phyloP scores from a whole-genome alignment of 2,888 invertebrate genomes.

The Lithophane socia region DNA sequence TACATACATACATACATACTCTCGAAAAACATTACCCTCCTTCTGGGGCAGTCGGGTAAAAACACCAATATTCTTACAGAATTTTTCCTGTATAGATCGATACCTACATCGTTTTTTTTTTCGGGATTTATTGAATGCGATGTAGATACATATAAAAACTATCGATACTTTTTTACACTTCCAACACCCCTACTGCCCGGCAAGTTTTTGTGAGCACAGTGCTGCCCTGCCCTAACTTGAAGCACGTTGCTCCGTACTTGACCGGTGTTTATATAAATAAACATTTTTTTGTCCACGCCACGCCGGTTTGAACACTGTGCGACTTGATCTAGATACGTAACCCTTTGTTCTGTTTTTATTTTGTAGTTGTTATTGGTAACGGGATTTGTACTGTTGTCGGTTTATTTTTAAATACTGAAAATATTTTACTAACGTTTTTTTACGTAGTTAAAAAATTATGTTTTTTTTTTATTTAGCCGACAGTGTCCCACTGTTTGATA shows the following conservation, averaged over 20 bases:
- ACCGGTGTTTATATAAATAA: constrained; percentile 70
- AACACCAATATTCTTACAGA: background rate
- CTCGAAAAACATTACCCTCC: too few relatives aligned
- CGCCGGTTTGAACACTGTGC: constrained; percentile 44
- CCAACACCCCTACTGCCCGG: constrained; percentile 22
- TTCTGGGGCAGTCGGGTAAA: too few relatives aligned
- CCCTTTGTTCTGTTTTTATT: constrained; percentile 57
- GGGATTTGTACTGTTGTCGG: constrained; percentile 41
- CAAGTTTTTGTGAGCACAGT: constrained; percentile 67
- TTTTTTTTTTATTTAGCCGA: too few relatives aligned
- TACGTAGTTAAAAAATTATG: too few relatives aligned
- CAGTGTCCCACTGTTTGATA: too few relatives aligned
- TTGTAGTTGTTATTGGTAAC: constrained; percentile 45
- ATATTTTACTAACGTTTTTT: too few relatives aligned
- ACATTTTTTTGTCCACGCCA: constrained; percentile 54
- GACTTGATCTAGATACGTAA: constrained; percentile 63
- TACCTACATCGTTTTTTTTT: background rate
- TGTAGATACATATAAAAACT: background rate
- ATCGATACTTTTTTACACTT: constrained; percentile 1
- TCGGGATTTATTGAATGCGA: background rate
- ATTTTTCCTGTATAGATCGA: too few relatives aligned
- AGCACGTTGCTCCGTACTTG: constrained; percentile 64
- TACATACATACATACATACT: too few relatives aligned
- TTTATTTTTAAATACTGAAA: background rate
- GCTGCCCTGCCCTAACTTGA: constrained; percentile 63